These are phyloP conservation scores for Centropus bengalensis DNA, from an alignment of 2,113 vertebrate species.

Conservation along the genomic window DNA sequence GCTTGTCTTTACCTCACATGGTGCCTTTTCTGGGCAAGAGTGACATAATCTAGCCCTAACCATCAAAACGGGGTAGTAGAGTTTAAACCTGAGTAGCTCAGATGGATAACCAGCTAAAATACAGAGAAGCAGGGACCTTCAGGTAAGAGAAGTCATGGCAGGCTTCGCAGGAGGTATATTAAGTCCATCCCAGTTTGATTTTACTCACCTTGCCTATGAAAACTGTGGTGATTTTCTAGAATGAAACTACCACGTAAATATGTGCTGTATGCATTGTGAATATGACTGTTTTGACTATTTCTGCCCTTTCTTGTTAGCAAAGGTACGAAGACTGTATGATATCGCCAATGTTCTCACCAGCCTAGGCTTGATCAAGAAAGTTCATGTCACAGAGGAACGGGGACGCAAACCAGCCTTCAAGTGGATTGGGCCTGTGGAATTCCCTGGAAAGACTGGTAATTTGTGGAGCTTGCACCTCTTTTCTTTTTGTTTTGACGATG, in stretches of 20 bases:
- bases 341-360: conserved; percentile 95
- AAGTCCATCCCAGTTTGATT: neutral
- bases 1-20: accelerated
- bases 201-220: neutral
- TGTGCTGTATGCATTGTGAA: neutral
- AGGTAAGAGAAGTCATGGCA: neutral
- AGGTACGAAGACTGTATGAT: conserved; percentile 92
- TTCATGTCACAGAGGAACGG: conserved; percentile 86
- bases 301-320: conserved; percentile 77
- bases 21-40: neutral
- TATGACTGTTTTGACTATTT: neutral
- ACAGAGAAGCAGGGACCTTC: neutral
- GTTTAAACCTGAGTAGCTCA: neutral
- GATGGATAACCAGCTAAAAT: neutral
- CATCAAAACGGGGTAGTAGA: neutral
- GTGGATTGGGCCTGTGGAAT: conserved; percentile 90
- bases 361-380: conserved; percentile 89
- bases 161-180: neutral
- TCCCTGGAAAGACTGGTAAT: conserved; percentile 72
- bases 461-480: neutral
- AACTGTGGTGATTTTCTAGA: neutral
- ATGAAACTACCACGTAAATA: neutral
- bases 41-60: neutral
- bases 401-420: conserved; percentile 92
- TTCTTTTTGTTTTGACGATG: neutral